Conservation (phyloP, 2,113 vertebrate genomes). For the Hiodon alosoides region DNA sequence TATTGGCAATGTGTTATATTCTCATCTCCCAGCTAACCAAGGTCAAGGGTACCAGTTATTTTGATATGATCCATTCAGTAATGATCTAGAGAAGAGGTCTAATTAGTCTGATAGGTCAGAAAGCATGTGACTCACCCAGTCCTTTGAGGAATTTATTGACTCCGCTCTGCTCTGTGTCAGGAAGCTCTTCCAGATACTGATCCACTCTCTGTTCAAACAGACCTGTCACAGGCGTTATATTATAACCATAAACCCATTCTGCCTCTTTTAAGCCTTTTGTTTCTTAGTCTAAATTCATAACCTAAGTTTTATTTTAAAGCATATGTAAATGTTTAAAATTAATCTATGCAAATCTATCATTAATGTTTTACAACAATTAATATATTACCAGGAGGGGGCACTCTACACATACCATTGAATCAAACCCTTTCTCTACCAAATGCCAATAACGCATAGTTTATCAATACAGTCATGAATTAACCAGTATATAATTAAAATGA, state of each 20-base stretch:
- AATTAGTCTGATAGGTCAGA: background rate
- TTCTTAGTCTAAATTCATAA: no score
- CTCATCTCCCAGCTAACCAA: no score
- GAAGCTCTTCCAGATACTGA: conserved; percentile 75
- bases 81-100: background rate
- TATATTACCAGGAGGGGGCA: conserved; percentile 6
- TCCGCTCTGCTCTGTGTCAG: conserved; percentile 75
- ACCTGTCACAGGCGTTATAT: conserved; percentile 44
- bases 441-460: no score
- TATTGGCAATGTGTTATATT: no score
- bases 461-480: background rate
- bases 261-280: no score
- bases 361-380: background rate
- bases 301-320: background rate
- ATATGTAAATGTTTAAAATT: no score
- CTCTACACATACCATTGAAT: background rate
- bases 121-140: conserved; percentile 61
- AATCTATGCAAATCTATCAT: background rate
- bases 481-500: background rate
- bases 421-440: background rate
- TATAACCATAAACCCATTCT: background rate
- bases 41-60: background rate
- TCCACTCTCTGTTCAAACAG: conserved; percentile 78
- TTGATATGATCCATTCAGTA: background rate
- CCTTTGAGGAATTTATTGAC: conserved; percentile 77